Evolutionary conservation across 2,113 vertebrate genomes (phyloP).

Genomic region (Seriola rivoliana): DNA sequence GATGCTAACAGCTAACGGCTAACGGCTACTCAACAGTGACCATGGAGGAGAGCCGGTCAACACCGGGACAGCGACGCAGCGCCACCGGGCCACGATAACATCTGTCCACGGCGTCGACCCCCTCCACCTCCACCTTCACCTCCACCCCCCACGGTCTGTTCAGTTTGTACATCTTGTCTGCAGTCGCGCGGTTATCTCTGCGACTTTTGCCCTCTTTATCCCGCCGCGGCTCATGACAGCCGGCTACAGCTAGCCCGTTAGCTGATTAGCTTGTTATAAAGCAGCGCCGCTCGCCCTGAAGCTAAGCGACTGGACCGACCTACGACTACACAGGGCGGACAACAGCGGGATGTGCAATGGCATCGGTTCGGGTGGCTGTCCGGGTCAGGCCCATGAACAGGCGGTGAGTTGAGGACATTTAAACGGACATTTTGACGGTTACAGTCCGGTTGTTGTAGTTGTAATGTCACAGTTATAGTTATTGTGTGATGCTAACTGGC

Average conservation of each 20-base stretch:
- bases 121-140: too few relatives aligned
- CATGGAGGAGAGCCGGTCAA: constrained; percentile 12
- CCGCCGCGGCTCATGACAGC: neutral
- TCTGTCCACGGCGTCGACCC: neutral
- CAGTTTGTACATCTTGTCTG: rapidly evolving
- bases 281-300: neutral
- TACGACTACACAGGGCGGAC: neutral
- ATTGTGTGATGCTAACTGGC: neutral
- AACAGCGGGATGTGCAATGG: constrained; percentile 87
- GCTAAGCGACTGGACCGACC: neutral
- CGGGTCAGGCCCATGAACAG: constrained; percentile 94
- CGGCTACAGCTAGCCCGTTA: constrained; percentile 34
- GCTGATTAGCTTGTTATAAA: constrained; percentile 12
- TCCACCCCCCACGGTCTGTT: neutral
- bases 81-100: constrained; percentile 20
- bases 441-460: neutral
- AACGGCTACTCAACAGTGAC: neutral
- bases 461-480: too few relatives aligned
- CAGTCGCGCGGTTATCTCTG: constrained; percentile 9
- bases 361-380: constrained; percentile 96
- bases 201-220: constrained; percentile 38
- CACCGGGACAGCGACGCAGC: neutral
- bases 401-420: constrained; percentile 84
- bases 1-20: constrained; percentile 48
- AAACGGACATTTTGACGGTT: neutral